phyloP scores from a whole-genome alignment of 2,888 invertebrate species.

The Metacarcinus magister region DNA sequence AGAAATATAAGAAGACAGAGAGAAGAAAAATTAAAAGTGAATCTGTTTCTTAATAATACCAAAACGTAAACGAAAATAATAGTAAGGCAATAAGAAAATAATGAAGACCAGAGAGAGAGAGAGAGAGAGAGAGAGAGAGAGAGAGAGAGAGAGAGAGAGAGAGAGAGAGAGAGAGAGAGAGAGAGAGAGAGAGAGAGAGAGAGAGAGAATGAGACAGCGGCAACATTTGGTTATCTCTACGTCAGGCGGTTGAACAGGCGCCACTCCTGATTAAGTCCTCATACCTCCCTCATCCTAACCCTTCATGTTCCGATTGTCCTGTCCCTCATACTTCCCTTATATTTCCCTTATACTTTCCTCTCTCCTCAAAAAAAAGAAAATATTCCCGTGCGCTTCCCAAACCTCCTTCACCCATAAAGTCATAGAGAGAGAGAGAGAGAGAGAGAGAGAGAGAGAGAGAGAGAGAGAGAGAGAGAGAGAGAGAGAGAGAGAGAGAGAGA shows the following conservation, averaged over 20 bases:
- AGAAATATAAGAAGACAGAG: not conserved
- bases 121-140: too few relatives aligned
- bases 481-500: slow-evolving; percentile 51
- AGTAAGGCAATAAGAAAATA: not conserved
- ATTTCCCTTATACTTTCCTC: not conserved
- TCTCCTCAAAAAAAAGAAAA: not conserved
- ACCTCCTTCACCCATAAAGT: not conserved
- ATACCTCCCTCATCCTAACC: not conserved
- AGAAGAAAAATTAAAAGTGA: not conserved
- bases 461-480: slow-evolving; percentile 26
- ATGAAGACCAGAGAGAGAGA: not conserved
- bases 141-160: slow-evolving; percentile 22
- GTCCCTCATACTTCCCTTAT: not conserved
- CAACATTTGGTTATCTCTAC: not conserved
- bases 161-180: slow-evolving; percentile 20
- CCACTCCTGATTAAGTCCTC: slow-evolving; percentile 9
- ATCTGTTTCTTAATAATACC: not conserved
- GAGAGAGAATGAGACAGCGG: not conserved
- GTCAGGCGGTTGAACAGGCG: not conserved
- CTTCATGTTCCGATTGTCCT: not conserved
- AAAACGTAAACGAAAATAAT: not conserved
- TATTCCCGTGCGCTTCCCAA: not conserved
- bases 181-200: slow-evolving; percentile 46
- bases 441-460: slow-evolving; percentile 15
- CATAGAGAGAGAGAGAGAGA: not conserved